Base-by-base conservation (phyloP, 2,797 vertebrate genomes). In the Phyllotis vaccarum region DNA sequence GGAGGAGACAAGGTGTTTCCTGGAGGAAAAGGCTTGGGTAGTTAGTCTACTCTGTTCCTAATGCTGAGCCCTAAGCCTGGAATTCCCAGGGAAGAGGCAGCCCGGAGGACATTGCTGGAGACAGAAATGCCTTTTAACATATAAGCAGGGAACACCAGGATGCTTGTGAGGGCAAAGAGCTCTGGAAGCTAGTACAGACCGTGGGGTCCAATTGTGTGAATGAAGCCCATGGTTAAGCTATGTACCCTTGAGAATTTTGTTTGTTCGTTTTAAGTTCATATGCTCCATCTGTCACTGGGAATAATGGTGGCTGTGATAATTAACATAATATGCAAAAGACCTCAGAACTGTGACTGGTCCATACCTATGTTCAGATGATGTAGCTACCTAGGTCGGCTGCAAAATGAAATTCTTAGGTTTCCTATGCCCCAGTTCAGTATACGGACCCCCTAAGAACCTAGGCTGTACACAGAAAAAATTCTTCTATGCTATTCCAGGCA, bases 1-100 rank as follows among this genome's bases (percentile, higher is more conserved):
- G 24, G 56, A 86, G 87, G 95, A 96, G 94, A 93, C 74, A 58
- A 93, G 94, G 83, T 74, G 27, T 86, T 95, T 94, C 68, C 49
- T 46, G 79, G 56, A 62, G 83, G 56, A 46, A 80, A 58, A 52
- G 34, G 5, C 75, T 83, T 22, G 19, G 87, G 17, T 43, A 27
- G 75, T 31, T 43, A 27, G 75, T 31, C 19, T 37, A 34, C 49
- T 90, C 21, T 40, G 7, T 40, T 52, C 43, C 85, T 85, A 43
- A 87, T 46, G 12, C 52, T 56, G 34, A 89, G 9, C 37, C 1
- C 0, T 19, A 43, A 17, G 3, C 40, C 34, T 43, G 86, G 91
- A 60, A 29, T 88, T 90, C 75, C 75, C 90, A 52, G 86, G 40
- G 76, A 87, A 17, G 17, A 58, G 52, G 9, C 78, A 80, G 72